These are phyloP conservation scores for Girardia tigrina DNA, from an alignment of 2,888 invertebrate genomes.

Conservation along the genomic window DNA sequence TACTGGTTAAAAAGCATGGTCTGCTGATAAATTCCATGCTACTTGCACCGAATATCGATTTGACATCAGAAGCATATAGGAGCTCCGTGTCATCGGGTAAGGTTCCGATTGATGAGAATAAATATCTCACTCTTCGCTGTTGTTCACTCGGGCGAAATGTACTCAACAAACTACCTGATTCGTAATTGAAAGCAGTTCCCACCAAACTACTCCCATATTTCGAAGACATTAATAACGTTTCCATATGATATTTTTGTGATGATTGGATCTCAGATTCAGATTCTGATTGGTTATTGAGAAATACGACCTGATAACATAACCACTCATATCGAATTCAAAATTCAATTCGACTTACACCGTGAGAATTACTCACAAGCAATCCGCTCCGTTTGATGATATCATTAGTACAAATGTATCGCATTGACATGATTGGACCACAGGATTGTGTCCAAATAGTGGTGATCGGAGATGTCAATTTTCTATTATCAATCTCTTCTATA, in stretches of 20 bases:
- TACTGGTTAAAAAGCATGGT: background rate
- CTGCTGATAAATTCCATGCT: background rate
- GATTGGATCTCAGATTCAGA: background rate
- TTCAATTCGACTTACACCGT: background rate
- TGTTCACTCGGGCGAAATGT: background rate
- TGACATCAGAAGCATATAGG: background rate
- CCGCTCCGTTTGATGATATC: background rate
- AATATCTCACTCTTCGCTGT: background rate
- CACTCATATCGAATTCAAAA: background rate
- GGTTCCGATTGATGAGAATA: background rate
- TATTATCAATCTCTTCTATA: background rate
- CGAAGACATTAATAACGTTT: background rate
- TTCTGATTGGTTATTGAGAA: background rate
- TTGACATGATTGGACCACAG: background rate
- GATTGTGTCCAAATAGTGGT: background rate
- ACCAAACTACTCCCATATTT: background rate
- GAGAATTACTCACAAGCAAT: background rate
- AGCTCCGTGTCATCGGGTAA: background rate
- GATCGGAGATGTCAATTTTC: background rate
- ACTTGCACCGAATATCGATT: background rate
- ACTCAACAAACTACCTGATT: background rate
- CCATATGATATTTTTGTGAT: background rate
- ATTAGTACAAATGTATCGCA: background rate
- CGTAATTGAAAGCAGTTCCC: background rate
- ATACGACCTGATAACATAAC: background rate